Evolutionary conservation across 2,888 invertebrate species (phyloP).

Genomic region (Synergus itoensis): DNA sequence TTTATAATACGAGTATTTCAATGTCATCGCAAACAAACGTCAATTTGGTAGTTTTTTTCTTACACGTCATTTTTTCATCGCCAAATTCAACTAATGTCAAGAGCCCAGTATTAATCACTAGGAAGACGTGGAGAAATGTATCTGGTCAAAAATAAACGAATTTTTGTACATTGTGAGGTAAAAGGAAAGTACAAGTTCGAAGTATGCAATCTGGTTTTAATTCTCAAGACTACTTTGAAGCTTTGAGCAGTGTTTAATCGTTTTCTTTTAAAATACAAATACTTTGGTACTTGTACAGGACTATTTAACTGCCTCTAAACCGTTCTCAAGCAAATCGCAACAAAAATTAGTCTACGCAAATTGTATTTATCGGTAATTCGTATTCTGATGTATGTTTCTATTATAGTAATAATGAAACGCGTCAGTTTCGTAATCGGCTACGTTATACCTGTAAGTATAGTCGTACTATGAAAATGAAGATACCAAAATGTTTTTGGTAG

Average conservation of each 20-base stretch:
- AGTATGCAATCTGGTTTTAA: conserved; percentile 36
- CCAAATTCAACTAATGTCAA: background rate
- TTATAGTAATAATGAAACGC: background rate
- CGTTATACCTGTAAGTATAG: background rate
- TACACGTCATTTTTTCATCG: background rate
- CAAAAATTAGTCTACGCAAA: conserved; percentile 4
- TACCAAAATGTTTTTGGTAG: conserved; percentile 8
- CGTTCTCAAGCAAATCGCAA: conserved; percentile 18
- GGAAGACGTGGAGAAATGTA: conserved; percentile 18
- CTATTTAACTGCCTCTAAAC: conserved; percentile 37
- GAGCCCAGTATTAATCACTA: conserved; percentile 2
- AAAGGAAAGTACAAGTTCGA: background rate
- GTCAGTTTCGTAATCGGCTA: background rate
- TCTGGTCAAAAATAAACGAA: background rate
- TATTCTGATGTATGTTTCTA: conserved; percentile 18
- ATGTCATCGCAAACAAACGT: background rate
- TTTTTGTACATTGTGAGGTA: conserved; percentile 1
- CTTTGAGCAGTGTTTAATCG: conserved; percentile 26
- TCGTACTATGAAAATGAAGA: background rate
- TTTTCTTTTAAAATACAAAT: conserved; percentile 27
- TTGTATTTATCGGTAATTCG: conserved; percentile 22
- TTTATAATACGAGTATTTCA: background rate
- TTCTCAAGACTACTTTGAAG: conserved; percentile 28
- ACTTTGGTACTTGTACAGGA: conserved; percentile 37
- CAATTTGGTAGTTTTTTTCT: background rate